These are phyloP conservation scores for Psittacula cyanocephala DNA, from an alignment of 2,113 vertebrate species.

Conservation along the genomic window DNA sequence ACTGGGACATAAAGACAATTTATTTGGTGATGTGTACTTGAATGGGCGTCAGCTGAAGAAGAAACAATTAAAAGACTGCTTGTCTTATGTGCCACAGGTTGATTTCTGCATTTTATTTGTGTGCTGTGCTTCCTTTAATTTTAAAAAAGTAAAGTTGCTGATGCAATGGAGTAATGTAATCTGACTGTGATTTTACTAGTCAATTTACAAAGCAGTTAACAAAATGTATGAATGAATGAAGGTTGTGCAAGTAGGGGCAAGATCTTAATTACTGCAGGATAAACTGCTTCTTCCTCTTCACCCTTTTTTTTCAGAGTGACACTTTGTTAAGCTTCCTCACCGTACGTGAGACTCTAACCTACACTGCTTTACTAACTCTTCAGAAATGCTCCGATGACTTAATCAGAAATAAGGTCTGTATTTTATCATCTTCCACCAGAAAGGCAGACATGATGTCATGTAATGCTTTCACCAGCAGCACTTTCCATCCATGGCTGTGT, in stretches of 20 bases:
- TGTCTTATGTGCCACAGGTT: slow-evolving; percentile 95
- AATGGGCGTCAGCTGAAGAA: slow-evolving; percentile 84
- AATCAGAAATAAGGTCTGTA: slow-evolving; percentile 84
- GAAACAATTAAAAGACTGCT: slow-evolving; percentile 90
- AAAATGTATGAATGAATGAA: not conserved
- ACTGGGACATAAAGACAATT: slow-evolving; percentile 73
- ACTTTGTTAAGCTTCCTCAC: slow-evolving; percentile 90
- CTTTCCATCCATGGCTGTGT: not conserved
- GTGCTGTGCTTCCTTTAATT: not conserved
- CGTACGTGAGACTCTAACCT: slow-evolving; percentile 87
- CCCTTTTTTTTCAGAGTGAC: slow-evolving; percentile 77
- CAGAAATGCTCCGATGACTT: slow-evolving; percentile 64
- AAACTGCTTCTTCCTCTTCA: not conserved
- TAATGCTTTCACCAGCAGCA: not conserved
- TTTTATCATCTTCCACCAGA: not conserved
- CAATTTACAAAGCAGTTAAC: not conserved
- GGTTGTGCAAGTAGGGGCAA: not conserved
- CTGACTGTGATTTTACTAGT: not conserved
- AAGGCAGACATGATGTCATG: not conserved
- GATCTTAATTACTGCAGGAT: not conserved
- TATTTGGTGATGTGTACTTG: slow-evolving; percentile 85
- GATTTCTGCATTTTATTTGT: not conserved
- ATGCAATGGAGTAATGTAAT: not conserved
- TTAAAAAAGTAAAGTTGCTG: not conserved
- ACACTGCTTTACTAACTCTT: slow-evolving; percentile 86